phyloP scores from a whole-genome alignment of 2,888 invertebrate genomes.

The Nasonovia ribisnigri region DNA sequence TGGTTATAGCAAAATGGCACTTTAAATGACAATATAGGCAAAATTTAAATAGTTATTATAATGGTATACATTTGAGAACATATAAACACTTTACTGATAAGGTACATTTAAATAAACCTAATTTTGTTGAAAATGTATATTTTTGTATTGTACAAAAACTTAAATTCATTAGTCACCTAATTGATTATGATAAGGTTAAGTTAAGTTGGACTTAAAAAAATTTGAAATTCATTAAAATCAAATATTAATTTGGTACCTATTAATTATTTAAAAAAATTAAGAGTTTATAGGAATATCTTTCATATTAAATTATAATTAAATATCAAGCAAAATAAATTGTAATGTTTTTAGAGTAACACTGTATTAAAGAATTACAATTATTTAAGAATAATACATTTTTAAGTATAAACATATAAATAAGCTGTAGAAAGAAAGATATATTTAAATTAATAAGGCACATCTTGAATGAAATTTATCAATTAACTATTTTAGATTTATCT shows the following conservation, averaged over 20 bases:
- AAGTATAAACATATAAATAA: not conserved
- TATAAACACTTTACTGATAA: not conserved
- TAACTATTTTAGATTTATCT: not conserved
- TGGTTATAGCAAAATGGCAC: not conserved
- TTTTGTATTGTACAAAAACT: not conserved
- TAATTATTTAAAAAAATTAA: not conserved
- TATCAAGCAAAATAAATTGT: not conserved
- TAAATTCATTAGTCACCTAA: not conserved
- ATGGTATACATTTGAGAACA: not conserved
- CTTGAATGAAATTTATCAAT: not conserved
- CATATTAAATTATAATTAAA: not conserved
- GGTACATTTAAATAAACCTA: not conserved
- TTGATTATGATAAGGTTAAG: not conserved
- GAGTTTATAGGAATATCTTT: not conserved
- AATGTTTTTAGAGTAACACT: not conserved
- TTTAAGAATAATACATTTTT: not conserved
- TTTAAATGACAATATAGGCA: conserved; percentile 20
- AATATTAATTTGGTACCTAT: not conserved
- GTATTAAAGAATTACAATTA: not conserved
- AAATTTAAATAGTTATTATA: conserved; percentile 7
- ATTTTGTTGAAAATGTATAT: not conserved
- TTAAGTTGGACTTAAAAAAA: not conserved
- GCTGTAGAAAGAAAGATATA: not conserved
- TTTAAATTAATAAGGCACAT: not conserved
- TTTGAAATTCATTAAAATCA: not conserved